These are phyloP conservation scores for Trididemnum nubilum DNA, from an alignment of 23 tunicate species.

Conservation along the genomic window DNA sequence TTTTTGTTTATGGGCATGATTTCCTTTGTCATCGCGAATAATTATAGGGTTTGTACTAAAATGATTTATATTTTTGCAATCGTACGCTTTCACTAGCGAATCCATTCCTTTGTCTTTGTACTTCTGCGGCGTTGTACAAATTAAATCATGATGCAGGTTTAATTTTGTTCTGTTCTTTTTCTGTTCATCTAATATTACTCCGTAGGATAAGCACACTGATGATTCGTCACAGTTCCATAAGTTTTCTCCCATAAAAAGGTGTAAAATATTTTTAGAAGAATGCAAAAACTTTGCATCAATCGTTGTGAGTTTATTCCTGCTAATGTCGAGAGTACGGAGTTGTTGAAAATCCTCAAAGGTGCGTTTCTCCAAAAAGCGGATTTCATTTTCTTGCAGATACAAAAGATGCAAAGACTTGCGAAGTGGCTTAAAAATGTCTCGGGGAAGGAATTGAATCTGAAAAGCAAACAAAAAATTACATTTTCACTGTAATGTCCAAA, in stretches of 20 bases:
- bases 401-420: constrained; percentile 37
- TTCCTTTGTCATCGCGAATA: no score
- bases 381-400: constrained; percentile 70
- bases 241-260: constrained; percentile 61
- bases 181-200: not conserved
- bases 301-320: constrained; percentile 48
- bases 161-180: not conserved
- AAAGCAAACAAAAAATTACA: not conserved
- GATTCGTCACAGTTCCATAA: constrained; percentile 62
- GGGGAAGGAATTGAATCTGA: constrained; percentile 44
- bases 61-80: not conserved
- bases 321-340: constrained; percentile 71
- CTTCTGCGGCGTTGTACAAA: constrained; percentile 30
- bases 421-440: constrained; percentile 33
- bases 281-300: constrained; percentile 48
- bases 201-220: constrained; percentile 38
- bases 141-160: constrained; percentile 12
- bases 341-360: constrained; percentile 40
- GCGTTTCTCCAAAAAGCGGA: constrained; percentile 25
- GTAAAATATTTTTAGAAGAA: constrained; percentile 11
- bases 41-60: no score
- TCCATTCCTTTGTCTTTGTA: constrained; percentile 4
- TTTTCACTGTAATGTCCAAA: no score
- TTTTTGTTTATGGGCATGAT: no score
- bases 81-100: not conserved